Base-by-base conservation (phyloP, 64 coral and sea anemone genomes). In the Stichodactyla helianthus region DNA sequence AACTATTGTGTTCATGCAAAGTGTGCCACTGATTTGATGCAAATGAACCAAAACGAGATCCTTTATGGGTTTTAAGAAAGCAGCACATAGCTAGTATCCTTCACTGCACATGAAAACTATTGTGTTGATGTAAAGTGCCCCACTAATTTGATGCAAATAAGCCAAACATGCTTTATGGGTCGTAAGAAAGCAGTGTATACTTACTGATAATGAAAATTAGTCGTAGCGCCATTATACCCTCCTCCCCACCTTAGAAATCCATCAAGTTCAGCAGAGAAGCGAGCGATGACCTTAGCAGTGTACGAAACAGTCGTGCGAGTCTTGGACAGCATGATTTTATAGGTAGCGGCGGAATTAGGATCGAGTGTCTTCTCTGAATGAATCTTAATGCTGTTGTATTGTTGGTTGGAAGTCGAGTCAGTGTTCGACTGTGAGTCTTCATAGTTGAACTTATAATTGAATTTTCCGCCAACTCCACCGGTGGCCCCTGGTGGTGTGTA, bases 221-320 rank as follows among this genome's bases (percentile, higher is more conserved):
- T 79, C 23, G 63, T 62, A 10, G 20, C 53, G 10, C 92, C 92
- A 65, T 94, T 68, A 27, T 82, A 60, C 26, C 88, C 92, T 55
- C 88, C 92, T 51, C 92, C 92, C 88, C 88, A 90, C 2, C 79
- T 86, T 14, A 94, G 85, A 60, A 94, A 94, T 5, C 92, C 92
- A 26, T 94, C 92, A 10, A 94, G 65, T 55, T 82, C 81, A 4
- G 92, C 88, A 12, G 92, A 87, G 88, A 90, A 94, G 4, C 90
- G 89, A 1, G 71, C 88, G 50, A 87, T 80, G 44, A 94, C 78
- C 5, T 67, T 90, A 10, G 92, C 92, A 25, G 89, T 94, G 80
- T 94, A 94, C n/a, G n/a, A n/a, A n/a, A n/a, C n/a, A n/a, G n/a
- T n/a, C n/a, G n/a, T n/a, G n/a, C n/a, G n/a, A n/a, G n/a, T n/a